Evolutionary conservation across 2,888 invertebrate species (phyloP).

Genomic region (Cylloceria caligata): DNA sequence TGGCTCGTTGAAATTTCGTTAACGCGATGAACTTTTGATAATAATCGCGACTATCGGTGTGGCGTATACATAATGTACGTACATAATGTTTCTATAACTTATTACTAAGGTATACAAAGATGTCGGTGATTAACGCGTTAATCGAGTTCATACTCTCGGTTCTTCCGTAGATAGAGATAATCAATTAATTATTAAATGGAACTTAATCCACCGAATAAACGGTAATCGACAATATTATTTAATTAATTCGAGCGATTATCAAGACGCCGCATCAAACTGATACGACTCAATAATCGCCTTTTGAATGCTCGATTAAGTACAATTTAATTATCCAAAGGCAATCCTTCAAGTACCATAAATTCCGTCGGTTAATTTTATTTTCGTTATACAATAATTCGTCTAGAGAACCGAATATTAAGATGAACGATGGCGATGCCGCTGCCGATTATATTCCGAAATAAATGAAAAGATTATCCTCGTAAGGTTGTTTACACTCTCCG

Average conservation of each 20-base stretch:
- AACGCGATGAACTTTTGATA: slow-evolving; percentile 32
- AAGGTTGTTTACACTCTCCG: neutral
- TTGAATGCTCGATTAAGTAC: too few species aligned
- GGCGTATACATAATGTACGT: neutral
- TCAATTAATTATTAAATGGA: too few species aligned
- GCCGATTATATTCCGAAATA: neutral
- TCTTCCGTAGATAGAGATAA: too few species aligned
- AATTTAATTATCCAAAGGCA: neutral
- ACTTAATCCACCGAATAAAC: too few species aligned
- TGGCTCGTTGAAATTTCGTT: slow-evolving; percentile 38
- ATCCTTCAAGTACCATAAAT: too few species aligned
- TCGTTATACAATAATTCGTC: neutral
- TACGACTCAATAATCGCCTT: too few species aligned
- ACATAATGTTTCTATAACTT: slow-evolving; percentile 1
- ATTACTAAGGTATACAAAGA: slow-evolving; percentile 6
- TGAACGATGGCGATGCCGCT: neutral
- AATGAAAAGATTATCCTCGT: neutral
- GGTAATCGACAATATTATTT: too few species aligned
- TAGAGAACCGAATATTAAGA: neutral
- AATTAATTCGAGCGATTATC: too few species aligned
- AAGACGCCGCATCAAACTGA: too few species aligned
- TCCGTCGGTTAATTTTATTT: too few species aligned
- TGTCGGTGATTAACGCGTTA: slow-evolving; percentile 9
- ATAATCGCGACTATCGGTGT: neutral
- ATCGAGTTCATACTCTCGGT: neutral